These are phyloP conservation scores for Atherinosoma microstoma DNA, from an alignment of 2,797 vertebrate species.

Conservation along the genomic window DNA sequence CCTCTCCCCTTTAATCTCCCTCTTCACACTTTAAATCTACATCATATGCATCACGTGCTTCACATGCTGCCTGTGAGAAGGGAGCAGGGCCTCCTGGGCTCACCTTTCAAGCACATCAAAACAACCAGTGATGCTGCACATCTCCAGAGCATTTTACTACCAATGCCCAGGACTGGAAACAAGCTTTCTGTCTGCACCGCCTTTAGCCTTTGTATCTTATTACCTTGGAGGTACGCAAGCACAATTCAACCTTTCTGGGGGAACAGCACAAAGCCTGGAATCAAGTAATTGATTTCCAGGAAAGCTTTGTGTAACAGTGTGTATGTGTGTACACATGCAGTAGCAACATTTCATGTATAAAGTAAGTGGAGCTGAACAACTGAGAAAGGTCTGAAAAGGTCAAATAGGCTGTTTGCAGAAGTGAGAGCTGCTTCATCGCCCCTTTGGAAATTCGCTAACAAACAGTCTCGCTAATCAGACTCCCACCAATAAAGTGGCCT, in stretches of 20 bases:
- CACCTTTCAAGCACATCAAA: conserved; percentile 62
- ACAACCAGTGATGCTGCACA: conserved; percentile 47
- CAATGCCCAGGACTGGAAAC: conserved; percentile 40
- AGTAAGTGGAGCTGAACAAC: conserved; percentile 40
- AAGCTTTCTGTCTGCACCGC: conserved; percentile 33
- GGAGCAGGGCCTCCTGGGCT: conserved; percentile 42
- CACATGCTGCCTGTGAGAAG: conserved; percentile 29
- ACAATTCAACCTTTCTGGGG: conserved; percentile 56
- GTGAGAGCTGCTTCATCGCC: conserved; percentile 39
- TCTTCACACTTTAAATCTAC: conserved; percentile 31
- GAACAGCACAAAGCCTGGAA: conserved; percentile 39
- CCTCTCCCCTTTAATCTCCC: neutral
- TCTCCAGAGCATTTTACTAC: conserved; percentile 59
- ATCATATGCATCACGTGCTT: conserved; percentile 41
- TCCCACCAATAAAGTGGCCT: conserved; percentile 39
- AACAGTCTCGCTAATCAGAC: conserved; percentile 61
- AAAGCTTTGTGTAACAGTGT: conserved; percentile 25
- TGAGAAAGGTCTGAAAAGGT: conserved; percentile 65
- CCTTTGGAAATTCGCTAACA: conserved; percentile 42
- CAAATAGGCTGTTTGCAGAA: conserved; percentile 65
- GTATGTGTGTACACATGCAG: conserved; percentile 20
- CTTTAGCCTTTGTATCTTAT: conserved; percentile 52
- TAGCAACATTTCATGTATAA: conserved; percentile 37
- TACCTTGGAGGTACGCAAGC: conserved; percentile 50
- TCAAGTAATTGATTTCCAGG: conserved; percentile 61